Percentiles rank a stretch among this genome's conserved stretches.
Evolutionary conservation across 2,797 vertebrate genomes (phyloP).

Genomic region (Mus caroli): DNA sequence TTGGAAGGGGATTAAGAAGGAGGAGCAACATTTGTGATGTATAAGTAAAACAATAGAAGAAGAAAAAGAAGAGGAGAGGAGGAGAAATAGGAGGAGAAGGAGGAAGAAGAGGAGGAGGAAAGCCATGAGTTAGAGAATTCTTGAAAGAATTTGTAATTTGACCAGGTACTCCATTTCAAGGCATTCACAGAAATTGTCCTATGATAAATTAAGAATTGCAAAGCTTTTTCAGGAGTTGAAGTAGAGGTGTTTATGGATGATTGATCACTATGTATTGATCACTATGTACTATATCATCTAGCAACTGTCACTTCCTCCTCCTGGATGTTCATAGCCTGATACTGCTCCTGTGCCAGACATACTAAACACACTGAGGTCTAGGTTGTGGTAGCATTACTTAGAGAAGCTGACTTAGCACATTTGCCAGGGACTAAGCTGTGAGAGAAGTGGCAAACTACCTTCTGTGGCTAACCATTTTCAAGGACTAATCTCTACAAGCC

Average conservation of each 20-base stretch:
- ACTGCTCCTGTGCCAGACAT: background rate
- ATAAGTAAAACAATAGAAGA: background rate
- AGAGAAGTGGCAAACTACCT: background rate
- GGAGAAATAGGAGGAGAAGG: too few relatives aligned
- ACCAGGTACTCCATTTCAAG: background rate
- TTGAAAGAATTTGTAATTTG: background rate
- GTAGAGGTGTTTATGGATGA: background rate
- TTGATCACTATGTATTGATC: background rate
- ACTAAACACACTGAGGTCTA: background rate
- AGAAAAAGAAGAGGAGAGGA: background rate
- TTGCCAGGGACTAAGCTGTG: background rate
- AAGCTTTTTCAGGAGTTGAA: background rate
- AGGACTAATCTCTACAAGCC: background rate
- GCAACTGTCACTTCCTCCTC: background rate
- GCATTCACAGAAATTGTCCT: background rate
- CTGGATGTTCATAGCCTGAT: background rate
- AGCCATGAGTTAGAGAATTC: background rate
- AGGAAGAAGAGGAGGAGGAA: accelerated
- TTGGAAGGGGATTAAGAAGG: background rate
- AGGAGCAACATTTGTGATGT: background rate
- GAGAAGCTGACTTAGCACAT: background rate
- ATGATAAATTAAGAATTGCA: background rate
- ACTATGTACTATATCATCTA: too few relatives aligned
- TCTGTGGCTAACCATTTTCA: background rate
- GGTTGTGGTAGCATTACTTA: background rate